These are phyloP conservation scores for Huso huso DNA, from an alignment of 2,797 vertebrate species.

Conservation along the genomic window DNA sequence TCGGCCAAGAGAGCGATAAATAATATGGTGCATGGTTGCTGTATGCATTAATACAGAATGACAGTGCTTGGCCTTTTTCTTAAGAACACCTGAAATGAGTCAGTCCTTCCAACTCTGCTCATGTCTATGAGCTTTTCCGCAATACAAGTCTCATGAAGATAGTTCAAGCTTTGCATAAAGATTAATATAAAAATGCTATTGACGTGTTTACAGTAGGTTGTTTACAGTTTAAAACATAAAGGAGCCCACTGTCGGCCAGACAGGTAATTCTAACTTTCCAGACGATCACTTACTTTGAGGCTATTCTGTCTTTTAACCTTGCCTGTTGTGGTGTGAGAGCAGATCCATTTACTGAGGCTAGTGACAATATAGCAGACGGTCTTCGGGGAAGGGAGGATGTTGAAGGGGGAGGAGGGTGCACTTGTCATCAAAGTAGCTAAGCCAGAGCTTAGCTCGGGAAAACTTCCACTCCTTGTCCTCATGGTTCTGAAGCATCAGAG, in stretches of 20 bases:
- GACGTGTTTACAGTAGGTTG: no score
- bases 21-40: no score
- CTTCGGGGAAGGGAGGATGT: constrained; percentile 90
- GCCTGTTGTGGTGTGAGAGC: constrained; percentile 84
- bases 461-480: constrained; percentile 99
- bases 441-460: constrained; percentile 93
- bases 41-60: no score
- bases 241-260: background rate
- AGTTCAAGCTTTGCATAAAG: no score
- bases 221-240: background rate
- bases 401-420: constrained; percentile 92
- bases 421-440: constrained; percentile 97
- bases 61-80: no score
- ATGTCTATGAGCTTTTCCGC: no score
- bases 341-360: constrained; percentile 90
- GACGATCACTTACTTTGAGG: constrained; percentile 71
- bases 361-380: constrained; percentile 88
- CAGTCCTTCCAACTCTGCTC: no score
- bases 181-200: no score
- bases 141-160: no score
- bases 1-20: no score
- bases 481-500: constrained; percentile 72
- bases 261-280: background rate
- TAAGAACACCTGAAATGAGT: no score
- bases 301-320: constrained; percentile 92